Evolutionary conservation across 2,113 vertebrate species (phyloP).

Genomic region (Lophius piscatorius): DNA sequence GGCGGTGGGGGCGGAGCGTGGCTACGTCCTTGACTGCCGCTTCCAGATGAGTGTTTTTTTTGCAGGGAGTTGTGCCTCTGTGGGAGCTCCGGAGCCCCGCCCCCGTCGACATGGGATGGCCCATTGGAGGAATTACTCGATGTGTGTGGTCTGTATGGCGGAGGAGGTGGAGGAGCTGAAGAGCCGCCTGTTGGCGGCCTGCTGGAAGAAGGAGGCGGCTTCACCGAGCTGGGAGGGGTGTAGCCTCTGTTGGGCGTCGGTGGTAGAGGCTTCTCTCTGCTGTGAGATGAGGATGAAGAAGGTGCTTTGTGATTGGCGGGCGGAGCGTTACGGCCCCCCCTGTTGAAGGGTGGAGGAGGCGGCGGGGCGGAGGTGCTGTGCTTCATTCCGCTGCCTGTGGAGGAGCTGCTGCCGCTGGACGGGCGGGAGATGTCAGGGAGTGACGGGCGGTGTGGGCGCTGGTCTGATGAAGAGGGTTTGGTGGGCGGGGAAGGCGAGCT

Average conservation of each 20-base stretch:
- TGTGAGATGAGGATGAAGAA: conserved; percentile 74
- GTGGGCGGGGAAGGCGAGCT: conserved; percentile 46
- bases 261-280: conserved; percentile 83
- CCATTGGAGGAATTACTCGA: conserved; percentile 85
- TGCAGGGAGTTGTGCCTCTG: conserved; percentile 96
- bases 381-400: conserved; percentile 81
- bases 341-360: conserved; percentile 86
- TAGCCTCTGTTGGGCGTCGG: conserved; percentile 78
- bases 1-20: conserved; percentile 79
- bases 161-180: conserved; percentile 81
- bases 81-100: conserved; percentile 90
- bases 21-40: conserved; percentile 78
- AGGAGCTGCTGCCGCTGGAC: conserved; percentile 45
- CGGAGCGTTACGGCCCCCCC: conserved; percentile 77
- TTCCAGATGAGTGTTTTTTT: conserved; percentile 82
- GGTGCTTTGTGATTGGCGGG: conserved; percentile 75
- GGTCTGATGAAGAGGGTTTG: conserved; percentile 80
- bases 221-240: conserved; percentile 68
- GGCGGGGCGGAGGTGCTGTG: conserved; percentile 90
- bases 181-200: conserved; percentile 77
- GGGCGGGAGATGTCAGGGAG: conserved; percentile 89
- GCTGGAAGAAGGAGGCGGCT: conserved; percentile 85
- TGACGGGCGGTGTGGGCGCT: conserved; percentile 87
- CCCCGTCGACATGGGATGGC: conserved; percentile 83
- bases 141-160: conserved; percentile 87